Percentiles rank a stretch among this genome's conserved stretches.
These are phyloP conservation scores for Parnassius mnemosyne DNA, from an alignment of 2,888 invertebrate species.

Conservation along the genomic window DNA sequence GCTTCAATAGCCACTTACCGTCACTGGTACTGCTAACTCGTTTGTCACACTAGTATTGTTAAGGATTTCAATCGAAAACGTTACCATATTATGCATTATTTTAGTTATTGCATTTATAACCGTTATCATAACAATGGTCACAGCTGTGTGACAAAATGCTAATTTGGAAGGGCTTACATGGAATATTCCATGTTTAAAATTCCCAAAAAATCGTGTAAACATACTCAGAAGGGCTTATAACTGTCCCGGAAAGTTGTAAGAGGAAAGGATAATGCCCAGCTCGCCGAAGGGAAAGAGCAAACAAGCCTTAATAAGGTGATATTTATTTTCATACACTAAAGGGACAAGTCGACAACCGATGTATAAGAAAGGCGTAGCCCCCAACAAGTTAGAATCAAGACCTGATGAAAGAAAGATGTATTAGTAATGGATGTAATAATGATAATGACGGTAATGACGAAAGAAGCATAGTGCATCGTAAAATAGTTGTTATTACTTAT, in stretches of 20 bases:
- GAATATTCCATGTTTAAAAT: constrained; percentile 9
- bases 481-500: too few relatives aligned
- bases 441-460: too few relatives aligned
- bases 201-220: constrained; percentile 19
- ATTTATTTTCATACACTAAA: not conserved
- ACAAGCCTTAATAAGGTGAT: not conserved
- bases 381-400: too few relatives aligned
- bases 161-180: constrained; percentile 12
- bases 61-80: too few relatives aligned
- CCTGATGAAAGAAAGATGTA: too few relatives aligned
- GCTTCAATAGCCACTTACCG: too few relatives aligned
- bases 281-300: not conserved
- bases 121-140: constrained; percentile 7
- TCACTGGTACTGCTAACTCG: too few relatives aligned
- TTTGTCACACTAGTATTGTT: too few relatives aligned
- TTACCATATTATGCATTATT: too few relatives aligned
- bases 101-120: not conserved
- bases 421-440: too few relatives aligned
- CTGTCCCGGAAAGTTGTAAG: constrained; percentile 3
- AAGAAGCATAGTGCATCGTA: too few relatives aligned
- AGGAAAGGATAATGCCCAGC: not conserved
- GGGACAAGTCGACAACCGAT: not conserved
- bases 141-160: constrained; percentile 8
- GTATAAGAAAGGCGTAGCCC: not conserved
- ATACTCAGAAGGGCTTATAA: constrained; percentile 15